Conservation (phyloP, 2,797 vertebrate genomes). For the Leucoraja ocellata region DNA sequence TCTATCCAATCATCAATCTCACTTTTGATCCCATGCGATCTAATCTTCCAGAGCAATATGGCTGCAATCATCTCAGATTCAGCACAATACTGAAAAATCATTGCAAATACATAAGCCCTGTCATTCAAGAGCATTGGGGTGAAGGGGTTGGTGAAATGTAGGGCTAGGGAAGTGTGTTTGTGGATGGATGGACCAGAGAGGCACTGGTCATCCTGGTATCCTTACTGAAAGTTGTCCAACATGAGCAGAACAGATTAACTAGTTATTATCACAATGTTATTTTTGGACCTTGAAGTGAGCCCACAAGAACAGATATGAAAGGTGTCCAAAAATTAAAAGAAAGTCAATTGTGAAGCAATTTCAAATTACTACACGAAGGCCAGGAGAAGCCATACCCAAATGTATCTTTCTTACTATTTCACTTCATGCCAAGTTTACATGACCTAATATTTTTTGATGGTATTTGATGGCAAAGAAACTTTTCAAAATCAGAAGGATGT, state of each 20-base stretch:
- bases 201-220: not conserved
- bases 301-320: no score
- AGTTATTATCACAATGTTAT: not conserved
- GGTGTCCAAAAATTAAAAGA: not conserved
- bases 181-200: no score
- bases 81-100: not conserved
- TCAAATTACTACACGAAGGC: not conserved
- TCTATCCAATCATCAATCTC: no score
- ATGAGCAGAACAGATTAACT: not conserved
- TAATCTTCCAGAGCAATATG: no score
- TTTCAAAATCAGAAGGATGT: not conserved
- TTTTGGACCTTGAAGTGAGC: no score
- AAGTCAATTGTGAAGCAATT: not conserved
- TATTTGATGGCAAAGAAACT: not conserved
- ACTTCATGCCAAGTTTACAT: no score
- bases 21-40: no score
- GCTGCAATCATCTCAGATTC: not conserved
- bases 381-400: not conserved
- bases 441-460: not conserved
- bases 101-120: not conserved
- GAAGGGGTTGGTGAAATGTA: no score
- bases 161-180: no score
- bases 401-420: not conserved
- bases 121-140: not conserved
- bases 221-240: not conserved